Evolutionary conservation across 1,140 invertebrate species (phyloP).

Genomic region (Atta cephalotes): DNA sequence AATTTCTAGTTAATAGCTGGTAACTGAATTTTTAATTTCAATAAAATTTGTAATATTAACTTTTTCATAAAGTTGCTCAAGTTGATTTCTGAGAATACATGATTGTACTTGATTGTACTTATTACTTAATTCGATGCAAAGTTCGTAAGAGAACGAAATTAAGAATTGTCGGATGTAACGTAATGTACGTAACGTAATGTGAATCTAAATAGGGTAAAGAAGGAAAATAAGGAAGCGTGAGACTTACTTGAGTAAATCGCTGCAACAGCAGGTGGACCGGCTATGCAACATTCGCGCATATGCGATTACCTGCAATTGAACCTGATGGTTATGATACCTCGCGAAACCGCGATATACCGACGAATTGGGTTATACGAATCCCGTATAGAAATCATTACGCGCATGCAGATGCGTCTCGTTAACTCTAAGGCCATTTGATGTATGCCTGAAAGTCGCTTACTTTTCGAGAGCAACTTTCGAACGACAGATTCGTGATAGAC

Average conservation of each 20-base stretch:
- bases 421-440: not conserved
- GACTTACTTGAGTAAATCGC: slow-evolving; percentile 7
- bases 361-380: slow-evolving; percentile 67
- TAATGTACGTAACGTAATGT: not conserved
- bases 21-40: not conserved
- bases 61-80: not conserved
- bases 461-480: slow-evolving; percentile 21
- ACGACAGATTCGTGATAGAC: slow-evolving; percentile 24
- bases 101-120: not conserved
- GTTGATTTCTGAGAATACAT: not conserved
- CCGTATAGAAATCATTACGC: slow-evolving; percentile 40
- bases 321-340: slow-evolving; percentile 16
- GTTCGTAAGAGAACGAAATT: not conserved
- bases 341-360: slow-evolving; percentile 43
- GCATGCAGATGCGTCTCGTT: not conserved
- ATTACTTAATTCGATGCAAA: not conserved
- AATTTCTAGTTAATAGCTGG: not conserved
- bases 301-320: slow-evolving; percentile 59
- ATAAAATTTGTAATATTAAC: not conserved
- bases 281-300: slow-evolving; percentile 3
- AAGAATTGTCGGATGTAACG: not conserved
- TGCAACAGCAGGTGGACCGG: slow-evolving; percentile 57
- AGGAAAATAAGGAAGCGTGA: slow-evolving; percentile 20
- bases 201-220: not conserved
- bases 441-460: not conserved